Base-by-base conservation (phyloP, 2,888 invertebrate genomes). In the Stenchaetothrips biformis region DNA sequence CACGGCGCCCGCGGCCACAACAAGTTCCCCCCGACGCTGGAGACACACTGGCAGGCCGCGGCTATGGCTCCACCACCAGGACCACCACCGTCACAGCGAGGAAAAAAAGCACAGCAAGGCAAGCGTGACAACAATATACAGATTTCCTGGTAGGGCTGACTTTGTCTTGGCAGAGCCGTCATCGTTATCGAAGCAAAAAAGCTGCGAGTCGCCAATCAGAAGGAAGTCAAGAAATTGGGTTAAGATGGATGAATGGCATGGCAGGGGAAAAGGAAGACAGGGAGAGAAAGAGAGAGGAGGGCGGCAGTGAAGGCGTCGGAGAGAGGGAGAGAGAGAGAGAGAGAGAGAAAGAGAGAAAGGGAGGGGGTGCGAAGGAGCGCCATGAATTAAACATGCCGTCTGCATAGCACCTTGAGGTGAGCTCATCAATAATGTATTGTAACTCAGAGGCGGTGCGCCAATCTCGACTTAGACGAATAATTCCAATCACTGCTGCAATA, bases 351-450 rank as follows among this genome's bases (percentile, higher is more conserved):
- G 53, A 16, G 53, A 6, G 6, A 6, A 8, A 25, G 67, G 67
- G n/a, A n/a, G n/a, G n/a, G n/a, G n/a, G n/a, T n/a, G n/a, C n/a
- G n/a, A n/a, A n/a, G 25, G 25, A 21, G 25, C 9, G 67, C 25
- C 67, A 74, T 74, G 67, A 74, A 74, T 74, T 74, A 74, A 25
- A 74, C 67, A 74, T 74, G 53, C 67, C 67, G 67, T 74, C 67
- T 74, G 67, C 67, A 74, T 74, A 25, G 67, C 67, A 74, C 67
- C 67, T 74, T 74, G 67, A 74, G 67, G 67, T 74, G 67, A 25
- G 67, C 67, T 74, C 67, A 74, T 74, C 67, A 74, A 74, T 74
- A 74, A 74, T 74, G 67, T 74, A 74, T 74, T 74, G 67, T 74
- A 74, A 74, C 67, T 74, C 67, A 74, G 67, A 25, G 67, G 11